phyloP scores from a whole-genome alignment of 2,113 vertebrate species.

The Chroicocephalus ridibundus region DNA sequence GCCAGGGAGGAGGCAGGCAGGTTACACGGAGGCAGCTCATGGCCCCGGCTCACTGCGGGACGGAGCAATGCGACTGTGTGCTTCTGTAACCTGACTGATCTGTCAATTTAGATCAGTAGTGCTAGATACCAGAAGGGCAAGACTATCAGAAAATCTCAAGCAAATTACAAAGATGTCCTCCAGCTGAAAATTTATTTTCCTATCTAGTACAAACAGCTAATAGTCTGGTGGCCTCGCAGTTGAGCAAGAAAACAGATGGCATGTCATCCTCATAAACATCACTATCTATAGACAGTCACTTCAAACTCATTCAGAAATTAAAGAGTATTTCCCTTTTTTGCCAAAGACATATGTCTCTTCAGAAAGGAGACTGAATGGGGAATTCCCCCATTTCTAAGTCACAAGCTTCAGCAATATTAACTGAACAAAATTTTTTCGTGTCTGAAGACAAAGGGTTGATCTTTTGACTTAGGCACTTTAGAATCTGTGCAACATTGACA shows the following conservation, averaged over 20 bases:
- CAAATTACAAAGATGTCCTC: conserved; percentile 34
- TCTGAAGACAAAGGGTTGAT: background rate
- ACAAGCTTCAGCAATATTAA: background rate
- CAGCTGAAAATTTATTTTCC: conserved; percentile 34
- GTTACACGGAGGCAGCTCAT: background rate
- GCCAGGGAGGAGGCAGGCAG: background rate
- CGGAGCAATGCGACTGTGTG: background rate
- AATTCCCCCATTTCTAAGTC: background rate
- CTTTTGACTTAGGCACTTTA: background rate
- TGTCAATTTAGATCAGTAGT: conserved; percentile 27
- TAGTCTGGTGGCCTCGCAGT: background rate
- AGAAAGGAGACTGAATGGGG: background rate
- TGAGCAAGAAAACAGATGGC: conserved; percentile 18
- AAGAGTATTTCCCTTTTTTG: background rate
- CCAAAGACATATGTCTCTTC: background rate
- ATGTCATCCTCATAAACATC: background rate
- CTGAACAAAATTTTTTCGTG: background rate
- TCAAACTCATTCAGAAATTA: conserved; percentile 1
- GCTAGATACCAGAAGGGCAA: background rate
- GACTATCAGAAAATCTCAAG: conserved; percentile 36
- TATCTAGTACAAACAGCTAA: background rate
- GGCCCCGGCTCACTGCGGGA: background rate
- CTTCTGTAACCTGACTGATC: background rate
- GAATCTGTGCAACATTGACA: background rate
- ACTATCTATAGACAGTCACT: background rate